phyloP scores from a whole-genome alignment of 2,797 vertebrate genomes.

The Microtus californicus region DNA sequence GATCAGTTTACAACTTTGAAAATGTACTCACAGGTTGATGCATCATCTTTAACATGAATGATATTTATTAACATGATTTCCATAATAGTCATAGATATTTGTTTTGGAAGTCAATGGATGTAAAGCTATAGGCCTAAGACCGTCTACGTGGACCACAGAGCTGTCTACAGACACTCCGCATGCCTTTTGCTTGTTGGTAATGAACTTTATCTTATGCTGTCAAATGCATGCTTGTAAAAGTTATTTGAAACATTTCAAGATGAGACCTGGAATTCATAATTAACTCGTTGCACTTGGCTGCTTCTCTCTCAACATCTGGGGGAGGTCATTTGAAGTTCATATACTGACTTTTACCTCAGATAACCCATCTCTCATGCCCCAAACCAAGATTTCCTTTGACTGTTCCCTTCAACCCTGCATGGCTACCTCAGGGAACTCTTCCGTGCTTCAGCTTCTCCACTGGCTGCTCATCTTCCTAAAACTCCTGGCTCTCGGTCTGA shows the following conservation, averaged over 20 bases:
- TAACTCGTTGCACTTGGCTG: background rate
- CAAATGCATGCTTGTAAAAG: background rate
- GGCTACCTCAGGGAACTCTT: background rate
- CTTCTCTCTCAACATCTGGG: background rate
- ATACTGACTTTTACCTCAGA: conserved; percentile 52
- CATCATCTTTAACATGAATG: background rate
- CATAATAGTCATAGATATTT: background rate
- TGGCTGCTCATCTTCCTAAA: background rate
- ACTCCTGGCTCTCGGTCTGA: background rate
- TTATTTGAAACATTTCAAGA: conserved; percentile 15
- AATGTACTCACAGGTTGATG: background rate
- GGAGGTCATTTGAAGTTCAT: conserved; percentile 50
- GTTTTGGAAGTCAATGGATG: background rate
- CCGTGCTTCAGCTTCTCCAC: background rate
- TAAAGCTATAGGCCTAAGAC: background rate
- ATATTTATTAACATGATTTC: background rate
- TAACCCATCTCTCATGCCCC: background rate
- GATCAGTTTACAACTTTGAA: background rate
- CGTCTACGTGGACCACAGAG: background rate
- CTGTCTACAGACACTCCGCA: background rate
- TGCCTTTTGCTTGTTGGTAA: background rate
- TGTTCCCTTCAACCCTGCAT: conserved; percentile 37
- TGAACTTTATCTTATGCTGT: conserved; percentile 21
- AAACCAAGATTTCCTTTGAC: conserved; percentile 20
- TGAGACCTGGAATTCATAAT: background rate